Evolutionary conservation across 2,888 invertebrate species (phyloP).

Genomic region (Corbicula japonica): DNA sequence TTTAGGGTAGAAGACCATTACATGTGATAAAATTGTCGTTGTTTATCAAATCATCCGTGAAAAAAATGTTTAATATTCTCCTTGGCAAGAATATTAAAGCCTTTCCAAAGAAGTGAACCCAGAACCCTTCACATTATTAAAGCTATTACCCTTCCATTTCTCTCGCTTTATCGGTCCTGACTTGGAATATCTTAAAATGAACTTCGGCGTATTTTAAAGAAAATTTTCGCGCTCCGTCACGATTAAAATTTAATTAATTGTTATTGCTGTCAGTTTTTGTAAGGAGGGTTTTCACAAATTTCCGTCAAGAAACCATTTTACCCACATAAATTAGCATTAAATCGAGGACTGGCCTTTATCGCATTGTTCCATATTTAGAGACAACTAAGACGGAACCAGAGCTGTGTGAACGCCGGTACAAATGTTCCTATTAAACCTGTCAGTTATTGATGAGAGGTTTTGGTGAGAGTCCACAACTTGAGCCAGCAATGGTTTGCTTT

Average conservation of each 20-base stretch:
- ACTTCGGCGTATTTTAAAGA: constrained; percentile 62
- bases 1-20: constrained; percentile 13
- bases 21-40: constrained; percentile 19
- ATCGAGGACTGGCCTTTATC: constrained; percentile 28
- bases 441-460: constrained; percentile 54
- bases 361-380: constrained; percentile 47
- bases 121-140: constrained; percentile 34
- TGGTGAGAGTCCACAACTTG: no score
- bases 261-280: constrained; percentile 49
- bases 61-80: constrained; percentile 35
- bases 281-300: constrained; percentile 24
- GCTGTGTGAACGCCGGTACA: constrained; percentile 47
- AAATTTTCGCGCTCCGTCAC: constrained; percentile 50
- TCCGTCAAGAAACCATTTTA: constrained; percentile 40
- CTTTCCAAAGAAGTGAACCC: constrained; percentile 32
- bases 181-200: constrained; percentile 63
- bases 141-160: constrained; percentile 42
- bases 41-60: constrained; percentile 19
- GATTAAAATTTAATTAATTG: constrained; percentile 66
- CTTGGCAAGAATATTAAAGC: constrained; percentile 52
- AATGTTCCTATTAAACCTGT: constrained; percentile 60
- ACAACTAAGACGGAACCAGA: constrained; percentile 34
- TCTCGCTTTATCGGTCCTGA: constrained; percentile 48
- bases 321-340: constrained; percentile 60
- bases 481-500: no score